Base-by-base conservation (phyloP, 2,797 vertebrate species). In the Cossypha niveicapilla region DNA sequence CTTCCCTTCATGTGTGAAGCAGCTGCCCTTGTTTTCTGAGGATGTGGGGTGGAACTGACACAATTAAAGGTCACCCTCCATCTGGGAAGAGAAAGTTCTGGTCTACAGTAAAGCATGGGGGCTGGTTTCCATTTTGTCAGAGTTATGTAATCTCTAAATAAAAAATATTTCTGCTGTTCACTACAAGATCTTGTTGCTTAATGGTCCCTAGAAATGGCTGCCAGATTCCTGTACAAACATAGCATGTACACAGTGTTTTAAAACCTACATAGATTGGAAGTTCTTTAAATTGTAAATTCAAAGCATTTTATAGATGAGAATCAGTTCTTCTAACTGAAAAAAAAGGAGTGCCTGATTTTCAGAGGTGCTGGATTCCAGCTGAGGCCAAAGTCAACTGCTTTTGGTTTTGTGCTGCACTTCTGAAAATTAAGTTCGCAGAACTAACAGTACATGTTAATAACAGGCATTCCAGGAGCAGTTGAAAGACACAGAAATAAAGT, bases 141-240 rank as follows among this genome's bases (percentile, higher is more conserved):
- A 96, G 93, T 94, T 96, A 95, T 94, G 94, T 96, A 95, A 95
- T 95, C 82, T 95, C 93, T 96, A 95, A 94, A 96, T 93, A 95
- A 94, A 96, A 96, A 96, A 95, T 92, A 94, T 86, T 96, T 93
- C 88, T 13, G 11, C 67, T 93, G 93, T 30, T 96, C 91, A 53
- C 82, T 95, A 94, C 91, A 94, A 88, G 93, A 81, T 86, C 82
- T 93, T 68, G 39, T 86, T 86, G 93, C 85, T 86, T 94, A 94
- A 92, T 81, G 76, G 47, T 91, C 79, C 39, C 73, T 84, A 92
- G 95, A 93, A 94, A 91, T 93, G 91, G 66, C 91, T 92, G 85
- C 91, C 96, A 96, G 93, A 93, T 91, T 90, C 58, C 70, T 81
- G 66, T 56, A 67, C 1, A 9, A 90, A 92, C 0, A 17, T 61